Percentiles rank a stretch among this genome's conserved stretches.
These are phyloP conservation scores for Malacoraja senta DNA, from an alignment of 2,797 vertebrate genomes.

Conservation along the genomic window DNA sequence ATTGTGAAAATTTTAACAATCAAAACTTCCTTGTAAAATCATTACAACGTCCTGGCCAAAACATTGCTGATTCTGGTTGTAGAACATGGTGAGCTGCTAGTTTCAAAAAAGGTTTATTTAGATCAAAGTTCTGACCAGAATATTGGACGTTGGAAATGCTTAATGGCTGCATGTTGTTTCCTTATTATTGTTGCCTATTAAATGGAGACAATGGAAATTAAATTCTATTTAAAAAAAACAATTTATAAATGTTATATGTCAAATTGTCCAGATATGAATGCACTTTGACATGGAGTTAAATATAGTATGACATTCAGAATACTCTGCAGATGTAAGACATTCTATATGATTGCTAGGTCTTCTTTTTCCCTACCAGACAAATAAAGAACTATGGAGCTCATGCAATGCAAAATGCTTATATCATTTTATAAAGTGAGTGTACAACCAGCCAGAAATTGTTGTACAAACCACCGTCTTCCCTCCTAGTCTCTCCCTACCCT, in stretches of 20 bases:
- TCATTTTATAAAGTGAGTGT: neutral
- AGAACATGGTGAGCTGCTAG: no score
- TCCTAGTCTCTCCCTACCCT: no score
- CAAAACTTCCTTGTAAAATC: no score
- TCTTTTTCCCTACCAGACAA: neutral
- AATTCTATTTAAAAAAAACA: neutral
- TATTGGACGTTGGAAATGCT: neutral
- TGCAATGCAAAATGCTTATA: neutral
- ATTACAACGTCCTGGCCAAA: neutral
- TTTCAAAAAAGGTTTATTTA: no score
- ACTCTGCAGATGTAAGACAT: neutral
- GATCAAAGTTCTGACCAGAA: neutral
- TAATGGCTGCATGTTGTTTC: neutral
- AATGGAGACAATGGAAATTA: neutral
- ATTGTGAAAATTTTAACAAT: no score
- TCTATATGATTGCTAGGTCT: neutral
- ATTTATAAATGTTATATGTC: neutral
- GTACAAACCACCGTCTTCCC: neutral
- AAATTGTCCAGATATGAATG: neutral
- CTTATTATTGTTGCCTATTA: neutral
- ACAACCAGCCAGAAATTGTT: neutral
- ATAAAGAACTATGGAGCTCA: neutral
- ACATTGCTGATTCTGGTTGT: no score
- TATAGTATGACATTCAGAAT: neutral
- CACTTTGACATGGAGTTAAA: neutral